Conservation (phyloP, 2,113 vertebrate species). For the Copsychus sechellarum region DNA sequence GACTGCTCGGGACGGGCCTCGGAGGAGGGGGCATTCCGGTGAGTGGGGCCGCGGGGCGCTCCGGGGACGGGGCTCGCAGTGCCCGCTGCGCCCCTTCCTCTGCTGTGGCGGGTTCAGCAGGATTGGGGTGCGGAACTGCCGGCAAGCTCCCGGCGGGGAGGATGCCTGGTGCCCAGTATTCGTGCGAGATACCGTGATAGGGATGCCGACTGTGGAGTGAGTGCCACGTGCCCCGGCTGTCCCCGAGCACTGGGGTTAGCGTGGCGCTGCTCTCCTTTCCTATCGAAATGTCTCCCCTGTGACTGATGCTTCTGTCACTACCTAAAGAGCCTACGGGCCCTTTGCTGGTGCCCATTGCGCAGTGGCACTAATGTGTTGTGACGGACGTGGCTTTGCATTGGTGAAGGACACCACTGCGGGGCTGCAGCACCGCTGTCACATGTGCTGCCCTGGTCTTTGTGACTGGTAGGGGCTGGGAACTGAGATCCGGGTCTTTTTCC, state of each 20-base stretch:
- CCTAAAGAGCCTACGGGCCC: not conserved
- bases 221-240: not conserved
- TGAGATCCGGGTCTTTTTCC: not conserved
- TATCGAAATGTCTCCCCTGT: not conserved
- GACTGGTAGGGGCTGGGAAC: not conserved
- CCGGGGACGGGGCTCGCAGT: too few relatives aligned
- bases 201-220: not conserved
- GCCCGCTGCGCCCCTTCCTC: not conserved
- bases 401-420: not conserved
- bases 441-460: not conserved
- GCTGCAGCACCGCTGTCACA: not conserved
- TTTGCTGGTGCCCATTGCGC: not conserved
- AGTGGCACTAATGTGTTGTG: not conserved
- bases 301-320: not conserved
- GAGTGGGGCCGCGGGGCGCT: not conserved
- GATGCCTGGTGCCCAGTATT: not conserved
- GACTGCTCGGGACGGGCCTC: not conserved
- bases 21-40: constrained; percentile 67
- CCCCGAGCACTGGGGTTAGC: not conserved
- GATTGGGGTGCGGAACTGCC: not conserved
- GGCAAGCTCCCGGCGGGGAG: rapidly evolving
- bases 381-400: not conserved
- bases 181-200: not conserved
- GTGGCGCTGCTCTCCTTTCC: not conserved
- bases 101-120: not conserved